Base-by-base conservation (phyloP, 2,113 vertebrate genomes). In the Hippocampus barbouri region DNA sequence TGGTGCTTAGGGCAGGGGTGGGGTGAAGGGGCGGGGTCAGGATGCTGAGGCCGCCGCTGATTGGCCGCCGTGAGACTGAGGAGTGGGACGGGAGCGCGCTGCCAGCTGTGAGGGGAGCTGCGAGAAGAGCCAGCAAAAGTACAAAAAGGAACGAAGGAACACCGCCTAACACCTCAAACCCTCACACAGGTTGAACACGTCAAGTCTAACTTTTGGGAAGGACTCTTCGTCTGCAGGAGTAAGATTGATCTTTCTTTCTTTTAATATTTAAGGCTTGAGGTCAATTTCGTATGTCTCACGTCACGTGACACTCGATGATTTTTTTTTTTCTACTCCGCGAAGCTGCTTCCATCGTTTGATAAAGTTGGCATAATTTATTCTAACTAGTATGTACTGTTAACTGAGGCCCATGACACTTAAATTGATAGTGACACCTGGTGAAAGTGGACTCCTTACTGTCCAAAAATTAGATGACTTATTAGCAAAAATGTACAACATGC, bases 41-140 rank as follows among this genome's bases (percentile, higher is more conserved):
- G 89, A 90, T 88, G 86, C 89, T 89, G 89, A 86, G 85, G 73
- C 51, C 56, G 70, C 9, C 16, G 78, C 70, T 77, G 0, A 89
- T 90, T 89, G 87, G 89, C 75, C 75, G 57, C 18, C 43, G 16
- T 0, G 12, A 12, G 57, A 38, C 25, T 10, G 82, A 60, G 70
- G 75, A 75, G 83, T 77, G 86, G 82, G 70, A 23, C 53, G 61
- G 73, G 30, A 70, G 71, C 34, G 70, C 45, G 74, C 75, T 25
- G 78, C 81, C 79, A 85, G 85, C 77, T 82, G 88, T 69, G 78
- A 79, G 79, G 75, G 68, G 65, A 54, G 73, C 57, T 27, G 34
- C 59, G 78, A 25, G 63, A 62, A 69, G 54, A 10, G 38, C 20
- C 54, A 21, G 62, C 27, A 23, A 63, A 70, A 69, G 51, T 38